Base-by-base conservation (phyloP, 1,140 invertebrate genomes). In the Pseudomyrmex flavicornis region DNA sequence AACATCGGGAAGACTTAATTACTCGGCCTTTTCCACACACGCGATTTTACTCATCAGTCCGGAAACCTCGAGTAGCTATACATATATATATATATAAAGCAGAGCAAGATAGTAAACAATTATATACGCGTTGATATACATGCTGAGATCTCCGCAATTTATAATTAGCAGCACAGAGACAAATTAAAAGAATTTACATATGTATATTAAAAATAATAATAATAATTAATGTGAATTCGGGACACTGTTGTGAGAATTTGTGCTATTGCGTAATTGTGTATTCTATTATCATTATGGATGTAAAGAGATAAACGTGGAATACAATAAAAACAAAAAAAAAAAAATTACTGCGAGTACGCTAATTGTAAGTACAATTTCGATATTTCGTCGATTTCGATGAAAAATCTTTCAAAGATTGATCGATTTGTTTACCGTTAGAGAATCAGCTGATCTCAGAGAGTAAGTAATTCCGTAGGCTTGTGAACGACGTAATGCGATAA, bases 21-120 rank as follows among this genome's bases (percentile, higher is more conserved):
- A 93, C 91, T 91, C 79, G 88, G 83, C 87, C 90, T 90, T 91
- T 93, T 90, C 86, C 86, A 70, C 89, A 90, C 92, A 93, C 93
- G 93, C 93, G 92, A 93, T 93, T 91, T 90, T 92, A 90, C 89
- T 90, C 93, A 91, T 92, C 91, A 89, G 91, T 91, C 92, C 91
- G 92, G 92, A 93, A 93, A 92, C 88, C 73, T 82, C 58, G 74
- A 72, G 26, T 17, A 61, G 44, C 59, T 17, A 5, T 17, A 13
- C 10, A 56, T 72, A 12, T 13, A 44, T 44, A 0, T 5, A 35
- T 35, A 35, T 35, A 35, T 0, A 35, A 35, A 7, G 7, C 35
- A 7, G 35, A 35, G 35, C 35, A 35, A 35, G 35, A 35, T 35
- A 35, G 35, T 35, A 35, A 35, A 35, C 35, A 35, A 35, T 35